Conservation (phyloP, 64 coral and sea anemone genomes). For the Actinia tenebrosa region DNA sequence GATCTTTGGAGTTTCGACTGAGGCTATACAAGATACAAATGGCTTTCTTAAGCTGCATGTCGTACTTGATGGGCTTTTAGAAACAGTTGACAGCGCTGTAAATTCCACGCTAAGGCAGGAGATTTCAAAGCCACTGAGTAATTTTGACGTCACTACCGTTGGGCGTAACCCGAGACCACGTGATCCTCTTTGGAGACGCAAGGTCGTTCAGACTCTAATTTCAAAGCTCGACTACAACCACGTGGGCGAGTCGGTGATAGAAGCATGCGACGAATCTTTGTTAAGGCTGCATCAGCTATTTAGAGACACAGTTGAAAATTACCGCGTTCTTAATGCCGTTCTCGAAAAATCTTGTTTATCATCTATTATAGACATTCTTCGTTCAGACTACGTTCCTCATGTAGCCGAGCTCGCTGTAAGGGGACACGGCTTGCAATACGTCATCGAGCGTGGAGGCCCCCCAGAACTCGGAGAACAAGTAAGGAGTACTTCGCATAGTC, state of each 20-base stretch:
- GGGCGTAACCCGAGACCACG: neutral
- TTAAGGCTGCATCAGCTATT: neutral
- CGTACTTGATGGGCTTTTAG: slow-evolving; percentile 1
- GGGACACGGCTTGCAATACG: slow-evolving; percentile 27
- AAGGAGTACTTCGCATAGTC: neutral
- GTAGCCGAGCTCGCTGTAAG: slow-evolving; percentile 28
- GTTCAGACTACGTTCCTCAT: slow-evolving; percentile 18
- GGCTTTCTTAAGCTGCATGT: slow-evolving; percentile 2
- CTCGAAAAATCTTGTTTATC: neutral
- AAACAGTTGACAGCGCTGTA: neutral
- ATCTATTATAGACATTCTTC: neutral
- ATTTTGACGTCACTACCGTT: neutral
- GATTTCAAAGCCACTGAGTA: slow-evolving; percentile 3
- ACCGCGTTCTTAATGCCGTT: neutral
- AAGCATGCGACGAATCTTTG: neutral
- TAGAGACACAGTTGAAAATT: slow-evolving; percentile 2
- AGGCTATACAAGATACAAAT: neutral
- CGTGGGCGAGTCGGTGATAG: neutral
- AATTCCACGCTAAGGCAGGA: neutral
- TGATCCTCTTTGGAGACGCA: slow-evolving; percentile 7
- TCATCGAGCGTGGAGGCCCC: slow-evolving; percentile 30
- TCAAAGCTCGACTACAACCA: slow-evolving; percentile 9
- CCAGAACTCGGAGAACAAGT: slow-evolving; percentile 1
- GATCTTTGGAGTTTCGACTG: neutral
- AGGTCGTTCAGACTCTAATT: slow-evolving; percentile 15